Evolutionary conservation across 2,797 vertebrate species (phyloP).

Genomic region (Poeciliopsis turneri): DNA sequence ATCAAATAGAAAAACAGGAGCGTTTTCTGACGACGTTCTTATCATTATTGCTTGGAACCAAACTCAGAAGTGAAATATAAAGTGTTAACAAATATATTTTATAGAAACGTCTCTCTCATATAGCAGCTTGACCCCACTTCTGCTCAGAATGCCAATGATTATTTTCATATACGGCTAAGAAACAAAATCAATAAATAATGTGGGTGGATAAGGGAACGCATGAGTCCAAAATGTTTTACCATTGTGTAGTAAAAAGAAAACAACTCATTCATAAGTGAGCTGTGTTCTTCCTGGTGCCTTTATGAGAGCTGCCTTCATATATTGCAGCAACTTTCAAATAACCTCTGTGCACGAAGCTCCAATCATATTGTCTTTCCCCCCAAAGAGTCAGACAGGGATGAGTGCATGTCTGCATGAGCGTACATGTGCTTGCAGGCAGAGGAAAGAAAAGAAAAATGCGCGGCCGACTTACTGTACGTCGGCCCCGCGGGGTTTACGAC

Average conservation of each 20-base stretch:
- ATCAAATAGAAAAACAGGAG: not conserved
- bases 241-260: constrained; percentile 10
- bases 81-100: not conserved
- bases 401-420: constrained; percentile 1
- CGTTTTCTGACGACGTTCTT: not conserved
- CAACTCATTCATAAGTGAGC: constrained; percentile 10
- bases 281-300: constrained; percentile 7
- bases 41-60: too few relatives aligned
- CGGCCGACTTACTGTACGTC: constrained; percentile 11
- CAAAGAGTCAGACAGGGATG: constrained; percentile 21
- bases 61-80: too few relatives aligned
- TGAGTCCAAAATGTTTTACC: not conserved
- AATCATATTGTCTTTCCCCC: constrained; percentile 41
- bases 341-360: constrained; percentile 11
- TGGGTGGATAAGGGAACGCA: not conserved
- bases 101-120: not conserved
- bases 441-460: not conserved
- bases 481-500: constrained; percentile 15
- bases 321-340: constrained; percentile 46
- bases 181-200: not conserved
- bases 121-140: not conserved
- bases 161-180: not conserved
- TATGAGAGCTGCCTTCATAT: constrained; percentile 21
- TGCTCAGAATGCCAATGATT: not conserved
- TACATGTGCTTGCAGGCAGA: constrained; percentile 15